Evolutionary conservation across 2,113 vertebrate species (phyloP), one percentile per base, ranked within the genome.

Genomic region (Hyla sarda): DNA sequence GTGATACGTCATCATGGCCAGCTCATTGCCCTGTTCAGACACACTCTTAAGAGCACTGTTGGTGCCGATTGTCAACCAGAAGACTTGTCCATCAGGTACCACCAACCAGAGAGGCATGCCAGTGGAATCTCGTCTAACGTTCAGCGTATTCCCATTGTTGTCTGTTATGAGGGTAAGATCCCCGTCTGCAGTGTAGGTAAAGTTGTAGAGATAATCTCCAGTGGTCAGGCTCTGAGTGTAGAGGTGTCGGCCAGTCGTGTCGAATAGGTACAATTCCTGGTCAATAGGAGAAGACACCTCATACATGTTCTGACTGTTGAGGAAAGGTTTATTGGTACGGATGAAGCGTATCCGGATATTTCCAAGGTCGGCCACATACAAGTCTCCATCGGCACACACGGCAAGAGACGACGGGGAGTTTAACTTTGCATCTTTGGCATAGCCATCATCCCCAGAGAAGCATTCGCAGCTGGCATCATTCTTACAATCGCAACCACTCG

Each of bases 381-480:
- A 95, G 80, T 99, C 97, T 1, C 98, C 98, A 0, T 99, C 97
- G 0, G 98, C 96, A 3, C 97, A 99, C 30, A 97, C 97, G 0
- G 98, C 97, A 0, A 99, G 92, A 14, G 98, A 99, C 6, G 97
- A 96, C 0, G 98, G 98, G 0, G 95, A 95, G 0, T 99, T 97
- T 12, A 99, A 94, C 84, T 97, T 97, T 69, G 97, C 98, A 2
- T 99, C 98, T 91, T 99, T 99, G 88, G 98, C 98, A 0, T 99
- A 99, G 72, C 98, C 98, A 8, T 98, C 97, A 0, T 99, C 98
- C 13, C 98, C 98, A 0, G 97, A 99, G 91, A 98, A 99, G 88
- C 98, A 99, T 87, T 99, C 98, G 23, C 98, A 99, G 93, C 98
- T 99, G 81, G 96, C 97, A 5, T 99, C 98, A 0, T 97, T 98